A percentile compares a stretch with the other conserved stretches of the same genome.
phyloP scores from a whole-genome alignment of 2,797 vertebrate genomes.

The Babyrousa celebensis region DNA sequence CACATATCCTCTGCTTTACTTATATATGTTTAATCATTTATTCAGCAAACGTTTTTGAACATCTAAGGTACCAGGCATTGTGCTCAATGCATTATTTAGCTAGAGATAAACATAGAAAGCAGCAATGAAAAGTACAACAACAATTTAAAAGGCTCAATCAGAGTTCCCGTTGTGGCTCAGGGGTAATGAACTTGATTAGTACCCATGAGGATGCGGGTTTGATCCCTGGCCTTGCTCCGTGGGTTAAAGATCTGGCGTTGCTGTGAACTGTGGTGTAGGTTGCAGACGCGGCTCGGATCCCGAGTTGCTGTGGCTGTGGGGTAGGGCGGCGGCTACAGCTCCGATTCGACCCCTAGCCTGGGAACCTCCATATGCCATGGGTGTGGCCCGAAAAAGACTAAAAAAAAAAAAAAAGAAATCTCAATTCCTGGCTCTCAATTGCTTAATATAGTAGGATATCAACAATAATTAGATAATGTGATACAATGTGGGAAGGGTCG shows the following conservation, averaged over 20 bases:
- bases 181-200: no score
- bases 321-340: no score
- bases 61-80: neutral
- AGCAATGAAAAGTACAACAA: neutral
- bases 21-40: constrained; percentile 35
- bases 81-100: neutral
- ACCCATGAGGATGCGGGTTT: no score
- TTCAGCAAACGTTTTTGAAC: constrained; percentile 40
- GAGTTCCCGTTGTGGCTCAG: no score
- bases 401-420: neutral
- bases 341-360: no score
- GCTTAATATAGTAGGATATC: constrained; percentile 1
- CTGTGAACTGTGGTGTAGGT: no score
- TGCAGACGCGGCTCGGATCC: no score
- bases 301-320: no score
- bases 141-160: neutral
- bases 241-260: no score
- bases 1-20: constrained; percentile 6
- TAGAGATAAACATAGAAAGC: constrained; percentile 46
- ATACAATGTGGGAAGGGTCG: neutral
- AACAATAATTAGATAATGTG: constrained; percentile 13
- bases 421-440: neutral
- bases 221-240: no score
- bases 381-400: no score
- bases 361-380: no score